Base-by-base conservation (phyloP, 2,797 vertebrate genomes). In the Typhlichthys subterraneus region DNA sequence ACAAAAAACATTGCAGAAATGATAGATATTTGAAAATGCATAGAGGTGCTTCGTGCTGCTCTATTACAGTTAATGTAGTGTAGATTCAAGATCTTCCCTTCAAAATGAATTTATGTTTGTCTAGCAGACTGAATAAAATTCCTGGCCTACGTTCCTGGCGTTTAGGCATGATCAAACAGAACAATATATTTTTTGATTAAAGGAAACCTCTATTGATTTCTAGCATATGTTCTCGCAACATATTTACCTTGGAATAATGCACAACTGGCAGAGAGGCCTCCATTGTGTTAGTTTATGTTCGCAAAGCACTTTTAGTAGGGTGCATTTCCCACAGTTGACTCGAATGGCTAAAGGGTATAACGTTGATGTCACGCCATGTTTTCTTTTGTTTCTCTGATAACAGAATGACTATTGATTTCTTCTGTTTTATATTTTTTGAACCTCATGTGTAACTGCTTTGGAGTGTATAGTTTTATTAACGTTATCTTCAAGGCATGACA, bases 331-430 rank as follows among this genome's bases (percentile, higher is more conserved):
- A 75, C 87, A 92, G 92, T 90, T 68, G 88, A 91, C 93, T 91
- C 90, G 87, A 93, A 91, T 93, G 89, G 88, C 93, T 94, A 92
- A 93, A 91, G 93, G 93, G 91, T 92, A 94, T 78, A 90, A 47
- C 92, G 93, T 93, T 94, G 92, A 95, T 95, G 93, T 94, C 92
- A 93, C 92, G 92, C 92, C 1, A 10, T 42, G 79, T 89, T 92
- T 95, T 95, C 92, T 94, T 96, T 96, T 95, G 63, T 71, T 70
- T 93, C 93, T 91, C 92, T 94, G 92, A 94, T 93, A 93, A 95
- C 94, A 94, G 95, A 96, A 97, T 95, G 93, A 95, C 94, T 95
- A 97, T 96, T 95, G 94, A 95, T 97, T 96, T 95, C 92, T 91
- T 92, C 95, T 95, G 70, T 94, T 93, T 91, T 91, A 91, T 92